Conservation (phyloP, 2,888 invertebrate species). For the Agrilus mali region DNA sequence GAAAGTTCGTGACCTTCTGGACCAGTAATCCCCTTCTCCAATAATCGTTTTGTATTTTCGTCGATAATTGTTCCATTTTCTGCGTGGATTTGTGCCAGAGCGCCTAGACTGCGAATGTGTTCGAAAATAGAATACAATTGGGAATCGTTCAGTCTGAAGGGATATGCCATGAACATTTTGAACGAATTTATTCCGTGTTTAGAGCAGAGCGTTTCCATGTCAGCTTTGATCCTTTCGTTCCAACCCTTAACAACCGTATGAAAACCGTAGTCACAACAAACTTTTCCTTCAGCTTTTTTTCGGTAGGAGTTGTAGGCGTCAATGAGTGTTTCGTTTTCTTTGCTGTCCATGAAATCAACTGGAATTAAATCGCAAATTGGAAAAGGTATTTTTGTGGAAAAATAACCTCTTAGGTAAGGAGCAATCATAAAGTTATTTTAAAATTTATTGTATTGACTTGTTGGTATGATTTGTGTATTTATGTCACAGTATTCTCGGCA, state of each 20-base stretch:
- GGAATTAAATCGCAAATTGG: too few relatives aligned
- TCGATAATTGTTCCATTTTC: conserved; percentile 87
- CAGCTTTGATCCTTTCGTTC: conserved; percentile 58
- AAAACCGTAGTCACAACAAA: conserved; percentile 87
- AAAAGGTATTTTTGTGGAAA: too few relatives aligned
- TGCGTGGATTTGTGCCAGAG: conserved; percentile 81
- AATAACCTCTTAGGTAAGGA: too few relatives aligned
- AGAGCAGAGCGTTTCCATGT: conserved; percentile 65
- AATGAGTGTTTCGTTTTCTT: conserved; percentile 63
- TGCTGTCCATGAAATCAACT: conserved; percentile 77
- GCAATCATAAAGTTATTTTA: too few relatives aligned
- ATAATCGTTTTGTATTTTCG: conserved; percentile 69
- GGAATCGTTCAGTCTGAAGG: conserved; percentile 73
- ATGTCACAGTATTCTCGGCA: too few relatives aligned
- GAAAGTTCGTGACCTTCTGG: conserved; percentile 85
- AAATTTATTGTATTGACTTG: too few relatives aligned
- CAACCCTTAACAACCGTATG: conserved; percentile 87
- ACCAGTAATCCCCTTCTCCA: conserved; percentile 71
- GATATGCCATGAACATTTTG: conserved; percentile 92
- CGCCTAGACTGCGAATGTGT: conserved; percentile 63
- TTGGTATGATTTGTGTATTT: too few relatives aligned
- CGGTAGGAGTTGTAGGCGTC: conserved; percentile 83
- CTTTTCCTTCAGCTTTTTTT: conserved; percentile 78
- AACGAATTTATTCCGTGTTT: conserved; percentile 85
- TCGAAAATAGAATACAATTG: conserved; percentile 72